phyloP scores from a whole-genome alignment of 2,888 invertebrate genomes.

The Tetranychus truncatus region DNA sequence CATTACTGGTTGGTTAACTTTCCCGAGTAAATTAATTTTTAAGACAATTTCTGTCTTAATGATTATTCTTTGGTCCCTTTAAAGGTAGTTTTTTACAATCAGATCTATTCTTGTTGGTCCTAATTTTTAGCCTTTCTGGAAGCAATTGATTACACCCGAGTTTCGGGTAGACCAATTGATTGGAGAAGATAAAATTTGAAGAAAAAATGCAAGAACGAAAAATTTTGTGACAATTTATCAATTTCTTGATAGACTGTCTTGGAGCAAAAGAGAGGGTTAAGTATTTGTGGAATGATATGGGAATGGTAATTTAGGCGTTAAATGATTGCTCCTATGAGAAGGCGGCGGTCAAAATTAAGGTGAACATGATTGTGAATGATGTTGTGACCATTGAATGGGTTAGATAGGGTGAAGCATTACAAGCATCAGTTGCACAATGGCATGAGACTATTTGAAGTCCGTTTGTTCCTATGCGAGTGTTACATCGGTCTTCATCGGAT shows the following conservation, averaged over 20 bases:
- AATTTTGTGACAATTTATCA: too few species aligned
- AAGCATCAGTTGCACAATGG: neutral
- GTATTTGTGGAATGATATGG: too few species aligned
- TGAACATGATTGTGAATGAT: neutral
- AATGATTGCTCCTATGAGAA: neutral
- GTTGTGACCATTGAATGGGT: neutral
- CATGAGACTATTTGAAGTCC: neutral
- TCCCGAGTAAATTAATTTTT: neutral
- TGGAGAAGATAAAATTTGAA: too few species aligned
- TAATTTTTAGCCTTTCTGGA: too few species aligned
- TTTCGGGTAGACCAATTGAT: neutral
- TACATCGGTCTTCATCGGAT: constrained; percentile 32
- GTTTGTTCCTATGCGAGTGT: constrained; percentile 44
- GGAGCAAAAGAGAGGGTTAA: too few species aligned
- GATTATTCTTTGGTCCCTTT: neutral
- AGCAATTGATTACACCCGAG: neutral
- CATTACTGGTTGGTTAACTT: neutral
- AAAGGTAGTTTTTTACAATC: neutral
- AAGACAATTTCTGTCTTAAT: neutral
- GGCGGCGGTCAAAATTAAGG: neutral
- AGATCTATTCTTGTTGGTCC: neutral
- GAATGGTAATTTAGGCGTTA: too few species aligned
- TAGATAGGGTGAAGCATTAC: neutral
- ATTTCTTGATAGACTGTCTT: too few species aligned
- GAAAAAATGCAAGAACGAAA: too few species aligned